A percentile compares a stretch with the other conserved stretches of the same genome.
These are phyloP conservation scores for Nephrotoma flavescens DNA, from an alignment of 2,888 invertebrate species.

Conservation along the genomic window DNA sequence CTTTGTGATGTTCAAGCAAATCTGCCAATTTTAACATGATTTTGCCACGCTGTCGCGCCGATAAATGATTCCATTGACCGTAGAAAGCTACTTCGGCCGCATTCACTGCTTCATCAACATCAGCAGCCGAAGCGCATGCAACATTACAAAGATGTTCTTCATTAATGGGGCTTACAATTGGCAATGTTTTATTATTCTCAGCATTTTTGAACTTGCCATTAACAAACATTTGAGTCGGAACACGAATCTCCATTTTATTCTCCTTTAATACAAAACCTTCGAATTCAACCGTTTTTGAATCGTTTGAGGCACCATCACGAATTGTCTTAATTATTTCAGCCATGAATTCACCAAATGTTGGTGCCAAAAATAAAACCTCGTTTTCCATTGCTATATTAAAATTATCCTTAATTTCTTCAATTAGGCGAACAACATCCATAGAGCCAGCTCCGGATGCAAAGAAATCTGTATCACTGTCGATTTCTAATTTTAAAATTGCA, in stretches of 20 bases:
- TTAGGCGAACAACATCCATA: conserved; percentile 84
- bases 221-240: conserved; percentile 85
- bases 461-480: conserved; percentile 74
- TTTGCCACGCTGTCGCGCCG: conserved; percentile 77
- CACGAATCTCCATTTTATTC: conserved; percentile 71
- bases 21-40: conserved; percentile 80
- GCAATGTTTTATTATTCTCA: conserved; percentile 44
- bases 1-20: conserved; percentile 86
- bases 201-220: conserved; percentile 80
- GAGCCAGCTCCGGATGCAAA: conserved; percentile 92
- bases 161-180: conserved; percentile 69
- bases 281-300: conserved; percentile 31
- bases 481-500: conserved; percentile 62
- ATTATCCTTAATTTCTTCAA: conserved; percentile 82
- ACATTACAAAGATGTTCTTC: conserved; percentile 66
- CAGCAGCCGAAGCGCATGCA: conserved; percentile 55
- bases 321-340: conserved; percentile 47
- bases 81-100: conserved; percentile 82
- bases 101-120: conserved; percentile 76
- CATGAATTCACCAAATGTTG: conserved; percentile 71
- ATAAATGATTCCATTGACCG: conserved; percentile 91
- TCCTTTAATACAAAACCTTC: conserved; percentile 60
- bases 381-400: conserved; percentile 65
- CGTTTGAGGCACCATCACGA: conserved; percentile 41
- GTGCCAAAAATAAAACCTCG: conserved; percentile 86